Evolutionary conservation across 1,140 invertebrate species (phyloP), one percentile per base, ranked within the genome.

Genomic region (Ostrea edulis): DNA sequence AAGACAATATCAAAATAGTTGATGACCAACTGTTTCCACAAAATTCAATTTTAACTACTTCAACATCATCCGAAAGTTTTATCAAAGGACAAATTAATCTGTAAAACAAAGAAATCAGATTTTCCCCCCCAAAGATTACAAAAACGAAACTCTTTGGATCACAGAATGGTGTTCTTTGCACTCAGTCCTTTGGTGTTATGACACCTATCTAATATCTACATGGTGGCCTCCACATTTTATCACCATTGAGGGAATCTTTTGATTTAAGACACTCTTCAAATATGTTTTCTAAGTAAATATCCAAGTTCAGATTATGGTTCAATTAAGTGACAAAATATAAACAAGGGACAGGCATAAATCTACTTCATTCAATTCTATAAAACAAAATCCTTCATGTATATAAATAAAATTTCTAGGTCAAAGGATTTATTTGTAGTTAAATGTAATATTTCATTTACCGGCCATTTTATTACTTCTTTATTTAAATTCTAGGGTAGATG

Each of bases 281-380:
- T 77, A 77, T 35, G 25, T 77, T 77, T 77, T 77, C 68, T 77
- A 77, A 29, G 68, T 77, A 77, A 77, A 77, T 77, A 77, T 77
- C 68, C 58, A 77, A 29, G 22, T 77, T 77, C 25, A 77, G 68
- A 77, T 77, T 77, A 77, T 77, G 68, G 68, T 77, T 35, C 68
- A 77, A 77, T 77, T 77, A 77, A 77, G 68, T 77, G 68, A 77
- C 68, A 77, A 77, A 77, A 77, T 77, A 77, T 29, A 77, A 77
- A 77, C 22, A 77, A 4, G 29, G 68, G 68, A 20, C 12, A 25
- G 22, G 35, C 68, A 77, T 35, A 44, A 77, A 35, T 77, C 29
- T 35, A 77, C 68, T 77, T 77, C 12, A 14, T 77, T 14, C 68
- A 77, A 77, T 35, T 77, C 25, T n/a, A 62, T 62, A 14, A 62